phyloP scores from a whole-genome alignment of 2,797 vertebrate species.

The Pterois miles region DNA sequence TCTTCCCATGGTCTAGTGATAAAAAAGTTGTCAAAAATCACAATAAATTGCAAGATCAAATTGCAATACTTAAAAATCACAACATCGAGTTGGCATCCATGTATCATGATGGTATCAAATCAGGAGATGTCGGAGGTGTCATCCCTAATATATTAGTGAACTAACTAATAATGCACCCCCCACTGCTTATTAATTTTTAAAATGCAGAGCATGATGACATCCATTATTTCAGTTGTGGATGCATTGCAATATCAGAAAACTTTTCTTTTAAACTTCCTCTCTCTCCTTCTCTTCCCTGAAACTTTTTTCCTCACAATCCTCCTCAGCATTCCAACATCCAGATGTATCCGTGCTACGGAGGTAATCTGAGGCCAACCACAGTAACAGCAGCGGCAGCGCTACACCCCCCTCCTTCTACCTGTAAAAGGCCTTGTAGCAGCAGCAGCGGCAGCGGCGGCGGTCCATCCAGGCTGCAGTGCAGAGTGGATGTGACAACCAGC shows the following conservation, averaged over 20 bases:
- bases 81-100: too few relatives aligned
- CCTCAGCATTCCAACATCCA: neutral
- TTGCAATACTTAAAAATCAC: too few relatives aligned
- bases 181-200: neutral
- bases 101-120: neutral
- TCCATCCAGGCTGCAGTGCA: slow-evolving; percentile 41
- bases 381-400: slow-evolving; percentile 1
- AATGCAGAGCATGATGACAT: slow-evolving; percentile 2
- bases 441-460: slow-evolving; percentile 3
- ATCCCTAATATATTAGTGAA: neutral
- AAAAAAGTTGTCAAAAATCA: too few relatives aligned
- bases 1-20: too few relatives aligned
- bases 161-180: neutral
- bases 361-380: slow-evolving; percentile 22
- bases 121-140: too few relatives aligned
- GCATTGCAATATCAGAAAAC: neutral
- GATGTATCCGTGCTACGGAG: too few relatives aligned
- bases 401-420: slow-evolving; percentile 28
- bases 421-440: slow-evolving; percentile 49
- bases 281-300: neutral
- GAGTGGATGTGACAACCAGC: slow-evolving; percentile 65
- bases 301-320: neutral
- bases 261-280: neutral
- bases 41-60: too few relatives aligned
- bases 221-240: neutral